Conservation (phyloP, 2,113 vertebrate species). For the Xiphophorus maculatus region DNA sequence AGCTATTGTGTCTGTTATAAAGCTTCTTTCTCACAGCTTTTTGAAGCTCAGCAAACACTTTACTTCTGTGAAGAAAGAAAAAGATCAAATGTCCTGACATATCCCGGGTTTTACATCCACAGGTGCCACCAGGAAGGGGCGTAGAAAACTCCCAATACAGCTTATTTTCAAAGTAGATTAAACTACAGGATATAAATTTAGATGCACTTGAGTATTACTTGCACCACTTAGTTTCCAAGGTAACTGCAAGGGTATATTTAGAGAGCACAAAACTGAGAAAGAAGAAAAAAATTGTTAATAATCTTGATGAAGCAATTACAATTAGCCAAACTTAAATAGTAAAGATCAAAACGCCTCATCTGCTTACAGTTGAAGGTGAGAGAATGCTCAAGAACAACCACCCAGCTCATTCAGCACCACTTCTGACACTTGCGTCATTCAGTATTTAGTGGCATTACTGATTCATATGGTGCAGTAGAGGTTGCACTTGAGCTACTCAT, state of each 20-base stretch:
- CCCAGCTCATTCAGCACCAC: constrained; percentile 64
- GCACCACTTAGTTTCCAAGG: constrained; percentile 81
- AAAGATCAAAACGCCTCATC: constrained; percentile 70
- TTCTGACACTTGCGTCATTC: constrained; percentile 73
- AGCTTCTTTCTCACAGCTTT: no score
- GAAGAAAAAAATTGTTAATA: constrained; percentile 59
- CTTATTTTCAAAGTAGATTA: constrained; percentile 64
- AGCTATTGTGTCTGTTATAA: background rate
- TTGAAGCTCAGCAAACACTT: no score
- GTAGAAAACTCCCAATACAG: constrained; percentile 28
- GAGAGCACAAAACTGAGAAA: constrained; percentile 67
- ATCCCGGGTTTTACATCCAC: constrained; percentile 48
- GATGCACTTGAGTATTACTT: constrained; percentile 75
- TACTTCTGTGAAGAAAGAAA: constrained; percentile 7
- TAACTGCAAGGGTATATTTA: constrained; percentile 80
- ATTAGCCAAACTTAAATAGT: constrained; percentile 71
- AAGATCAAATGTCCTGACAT: constrained; percentile 25
- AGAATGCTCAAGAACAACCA: constrained; percentile 62
- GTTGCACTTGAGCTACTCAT: constrained; percentile 52
- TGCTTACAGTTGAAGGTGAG: constrained; percentile 60
- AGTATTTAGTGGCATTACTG: constrained; percentile 71
- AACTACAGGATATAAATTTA: constrained; percentile 69
- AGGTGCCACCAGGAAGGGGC: constrained; percentile 46
- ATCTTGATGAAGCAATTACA: constrained; percentile 69
- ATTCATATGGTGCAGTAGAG: constrained; percentile 68